Conservation (phyloP, 2,888 invertebrate genomes). For the Augochlorella aurata region DNA sequence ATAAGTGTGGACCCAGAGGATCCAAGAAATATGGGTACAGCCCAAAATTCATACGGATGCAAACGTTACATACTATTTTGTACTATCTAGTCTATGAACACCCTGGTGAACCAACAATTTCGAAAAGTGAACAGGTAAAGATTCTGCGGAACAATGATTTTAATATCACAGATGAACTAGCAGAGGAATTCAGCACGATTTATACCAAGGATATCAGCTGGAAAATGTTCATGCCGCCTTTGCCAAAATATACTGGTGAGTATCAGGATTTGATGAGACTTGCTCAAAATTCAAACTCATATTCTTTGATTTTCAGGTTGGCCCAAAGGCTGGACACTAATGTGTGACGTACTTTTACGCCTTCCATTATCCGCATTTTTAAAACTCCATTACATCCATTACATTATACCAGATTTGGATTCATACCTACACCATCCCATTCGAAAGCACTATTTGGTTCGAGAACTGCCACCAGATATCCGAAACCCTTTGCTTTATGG, state of each 20-base stretch:
- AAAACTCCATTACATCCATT: conserved; percentile 85
- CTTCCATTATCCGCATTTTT: conserved; percentile 89
- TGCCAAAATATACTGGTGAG: conserved; percentile 83
- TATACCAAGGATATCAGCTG: conserved; percentile 85
- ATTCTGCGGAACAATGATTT: conserved; percentile 72
- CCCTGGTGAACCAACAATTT: conserved; percentile 75
- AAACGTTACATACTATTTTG: conserved; percentile 87
- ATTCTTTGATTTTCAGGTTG: conserved; percentile 80
- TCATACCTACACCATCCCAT: conserved; percentile 87
- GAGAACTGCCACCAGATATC: conserved; percentile 84
- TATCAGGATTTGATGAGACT: neutral
- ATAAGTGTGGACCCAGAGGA: conserved; percentile 64
- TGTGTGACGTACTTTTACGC: conserved; percentile 87
- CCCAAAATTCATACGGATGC: conserved; percentile 87
- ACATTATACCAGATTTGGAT: conserved; percentile 84
- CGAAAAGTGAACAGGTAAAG: conserved; percentile 71
- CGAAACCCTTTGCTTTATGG: conserved; percentile 83
- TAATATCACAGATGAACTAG: conserved; percentile 79
- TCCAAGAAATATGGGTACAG: conserved; percentile 83
- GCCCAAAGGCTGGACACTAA: conserved; percentile 86
- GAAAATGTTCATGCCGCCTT: conserved; percentile 89
- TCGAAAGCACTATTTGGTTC: conserved; percentile 85
- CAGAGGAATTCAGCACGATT: conserved; percentile 82
- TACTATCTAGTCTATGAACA: conserved; percentile 87
- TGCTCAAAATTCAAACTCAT: neutral